Conservation (phyloP, 1,140 invertebrate species). For the Hypothenemus hampei region DNA sequence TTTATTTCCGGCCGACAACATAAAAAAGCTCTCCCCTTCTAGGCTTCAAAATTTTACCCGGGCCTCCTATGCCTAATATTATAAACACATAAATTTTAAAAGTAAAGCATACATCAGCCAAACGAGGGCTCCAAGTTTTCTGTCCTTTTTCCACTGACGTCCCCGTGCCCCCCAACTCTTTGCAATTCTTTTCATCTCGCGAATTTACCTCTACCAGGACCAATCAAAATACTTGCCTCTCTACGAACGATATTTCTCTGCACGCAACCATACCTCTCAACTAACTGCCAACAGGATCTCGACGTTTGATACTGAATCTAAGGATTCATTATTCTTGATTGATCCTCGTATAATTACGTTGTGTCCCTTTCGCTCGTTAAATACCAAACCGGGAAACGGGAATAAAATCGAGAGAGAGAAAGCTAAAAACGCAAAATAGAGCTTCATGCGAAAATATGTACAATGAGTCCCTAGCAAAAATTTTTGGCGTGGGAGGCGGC, state of each 20-base stretch:
- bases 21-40: constrained; percentile 25
- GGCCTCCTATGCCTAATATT: constrained; percentile 38
- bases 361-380: constrained; percentile 23
- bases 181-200: too few species aligned
- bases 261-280: too few species aligned
- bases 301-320: too few species aligned
- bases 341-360: not conserved
- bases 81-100: constrained; percentile 42
- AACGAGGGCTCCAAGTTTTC: constrained; percentile 33
- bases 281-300: too few species aligned
- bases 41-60: constrained; percentile 25
- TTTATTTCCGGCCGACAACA: constrained; percentile 30
- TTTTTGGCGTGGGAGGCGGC: constrained; percentile 31
- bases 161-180: constrained; percentile 6
- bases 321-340: not conserved
- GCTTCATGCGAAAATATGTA: constrained; percentile 43
- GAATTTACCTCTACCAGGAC: constrained; percentile 13
- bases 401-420: constrained; percentile 40
- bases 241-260: too few species aligned
- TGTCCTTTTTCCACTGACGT: too few species aligned
- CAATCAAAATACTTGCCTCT: too few species aligned
- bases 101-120: constrained; percentile 40
- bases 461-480: constrained; percentile 45
- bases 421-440: constrained; percentile 47
- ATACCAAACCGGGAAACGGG: constrained; percentile 32